Base-by-base conservation (phyloP, 2,113 vertebrate genomes). In the Phycodurus eques region DNA sequence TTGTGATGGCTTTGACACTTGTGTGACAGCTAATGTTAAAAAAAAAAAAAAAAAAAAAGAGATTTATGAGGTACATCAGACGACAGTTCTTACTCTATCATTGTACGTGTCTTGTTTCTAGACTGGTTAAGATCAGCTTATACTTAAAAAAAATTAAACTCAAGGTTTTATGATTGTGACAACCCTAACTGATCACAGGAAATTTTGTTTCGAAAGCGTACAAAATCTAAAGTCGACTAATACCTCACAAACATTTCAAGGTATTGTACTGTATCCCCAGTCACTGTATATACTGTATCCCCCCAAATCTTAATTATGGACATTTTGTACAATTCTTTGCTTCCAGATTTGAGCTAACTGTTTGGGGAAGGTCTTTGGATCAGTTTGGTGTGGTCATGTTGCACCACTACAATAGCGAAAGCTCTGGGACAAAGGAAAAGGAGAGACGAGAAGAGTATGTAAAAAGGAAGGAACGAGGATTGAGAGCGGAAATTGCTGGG, bases 401-500 rank as follows among this genome's bases (percentile, higher is more conserved):
- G n/a, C 39, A 44, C n/a, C 20, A 44, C 7, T 1, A n/a, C 20
- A 42, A 44, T 8, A 44, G 39, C n/a, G 62, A 64, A 64, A 44
- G 39, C 39, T 22, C 6, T 44, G 62, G 20, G 39, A 66, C 43
- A 66, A 31, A 66, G 11, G 60, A 60, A 72, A 63, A 47, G 53
- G 53, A 73, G 22, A 66, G 44, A 51, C 17, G 17, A 60, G 53
- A 31, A 39, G 51, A 35, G n/a, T 71, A 71, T 56, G 49, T 44
- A 62, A 49, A 61, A 51, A 56, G 63, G 72, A 54, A 70, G 47
- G 62, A 57, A 71, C 57, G n/a, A 22, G 51, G 57, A 33, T 54
- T 27, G 67, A 60, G 17, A 70, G 57, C 71, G 67, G 75, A 83
- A 66, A 65, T 69, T 9, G 72, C 71, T 72, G 71, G 61, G 14